Evolutionary conservation across 2,113 vertebrate species (phyloP), one percentile per base, ranked within the genome.

Genomic region (Procavia capensis): DNA sequence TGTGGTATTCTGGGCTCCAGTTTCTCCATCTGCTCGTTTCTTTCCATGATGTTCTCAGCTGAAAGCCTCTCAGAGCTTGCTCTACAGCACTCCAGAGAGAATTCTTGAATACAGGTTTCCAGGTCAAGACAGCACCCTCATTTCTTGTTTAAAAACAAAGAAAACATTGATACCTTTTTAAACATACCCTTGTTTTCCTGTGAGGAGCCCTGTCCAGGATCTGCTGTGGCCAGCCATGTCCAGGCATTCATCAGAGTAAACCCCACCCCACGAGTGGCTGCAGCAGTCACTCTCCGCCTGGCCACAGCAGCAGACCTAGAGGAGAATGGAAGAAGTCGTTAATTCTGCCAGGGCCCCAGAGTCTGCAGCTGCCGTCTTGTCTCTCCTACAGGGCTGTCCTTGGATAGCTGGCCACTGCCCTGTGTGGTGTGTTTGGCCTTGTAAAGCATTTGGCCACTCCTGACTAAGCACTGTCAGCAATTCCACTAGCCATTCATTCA

Each of bases 141-240:
- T 20, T 75, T 75, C 88, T 87, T 75, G 43, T 11, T 87, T 95
- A 50, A 92, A 94, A 95, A 59, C 81, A 81, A 90, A 85, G 47
- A 70, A 85, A 72, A 34, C 36, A 75, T 81, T 47, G 45, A 61
- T 50, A 11, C 89, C 8, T 68, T 70, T 82, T 17, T 20, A 80
- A 75, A 68, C 2, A 27, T 3, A 64, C 9, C 7, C n/a, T 47
- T 47, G 27, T 45, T 94, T 91, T 79, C 68, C 47, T 41, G 0
- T 0, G 4, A 45, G 83, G 41, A 63, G 59, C 66, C n/a, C 11
- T 19, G 36, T 41, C 45, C 39, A 10, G 47, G 17, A 24, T 43
- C 66, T 25, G 31, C 64, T 41, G 63, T 64, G 4, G 0, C 45
- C 88, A 85, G 16, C 74, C 4, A 0, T 13, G 61, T 41, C 83